A percentile compares a stretch with the other conserved stretches of the same genome.
Conservation (phyloP, 2,797 vertebrate genomes). For the Lagorchestes hirsutus region DNA sequence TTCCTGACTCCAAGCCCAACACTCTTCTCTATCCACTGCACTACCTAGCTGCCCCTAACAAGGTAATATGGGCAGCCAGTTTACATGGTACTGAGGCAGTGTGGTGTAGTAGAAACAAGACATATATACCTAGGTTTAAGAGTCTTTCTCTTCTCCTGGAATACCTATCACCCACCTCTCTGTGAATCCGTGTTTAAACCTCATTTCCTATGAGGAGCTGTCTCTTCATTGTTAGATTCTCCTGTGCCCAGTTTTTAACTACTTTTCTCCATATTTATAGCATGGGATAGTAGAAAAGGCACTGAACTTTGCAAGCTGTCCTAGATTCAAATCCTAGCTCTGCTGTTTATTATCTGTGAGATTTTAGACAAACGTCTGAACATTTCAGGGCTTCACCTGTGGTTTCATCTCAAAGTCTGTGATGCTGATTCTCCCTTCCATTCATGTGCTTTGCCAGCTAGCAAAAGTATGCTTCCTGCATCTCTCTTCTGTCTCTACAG, state of each 20-base stretch:
- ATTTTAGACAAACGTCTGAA: not conserved
- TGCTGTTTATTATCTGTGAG: not conserved
- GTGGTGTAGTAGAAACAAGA: not conserved
- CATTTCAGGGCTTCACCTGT: not conserved
- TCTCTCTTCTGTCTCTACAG: conserved; percentile 10
- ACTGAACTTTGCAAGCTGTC: not conserved
- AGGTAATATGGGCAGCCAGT: not conserved
- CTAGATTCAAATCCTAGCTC: conserved; percentile 16
- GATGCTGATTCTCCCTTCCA: not conserved
- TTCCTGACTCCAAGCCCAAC: not conserved
- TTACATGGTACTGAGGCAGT: not conserved
- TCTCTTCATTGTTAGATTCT: not conserved
- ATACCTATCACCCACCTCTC: conserved; percentile 25
- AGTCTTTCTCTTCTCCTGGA: conserved; percentile 28
- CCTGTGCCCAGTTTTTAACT: not conserved
- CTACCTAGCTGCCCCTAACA: not conserved
- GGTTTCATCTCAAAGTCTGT: not conserved
- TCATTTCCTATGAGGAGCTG: conserved; percentile 22
- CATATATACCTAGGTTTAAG: not conserved
- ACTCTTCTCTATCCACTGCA: too few relatives aligned
- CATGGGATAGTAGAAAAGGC: not conserved
- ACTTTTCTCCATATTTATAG: not conserved
- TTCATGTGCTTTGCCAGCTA: not conserved
- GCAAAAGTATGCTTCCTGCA: not conserved
- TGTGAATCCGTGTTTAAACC: conserved; percentile 1